Conservation (phyloP, 2,797 vertebrate species). For the Paguma larvata region DNA sequence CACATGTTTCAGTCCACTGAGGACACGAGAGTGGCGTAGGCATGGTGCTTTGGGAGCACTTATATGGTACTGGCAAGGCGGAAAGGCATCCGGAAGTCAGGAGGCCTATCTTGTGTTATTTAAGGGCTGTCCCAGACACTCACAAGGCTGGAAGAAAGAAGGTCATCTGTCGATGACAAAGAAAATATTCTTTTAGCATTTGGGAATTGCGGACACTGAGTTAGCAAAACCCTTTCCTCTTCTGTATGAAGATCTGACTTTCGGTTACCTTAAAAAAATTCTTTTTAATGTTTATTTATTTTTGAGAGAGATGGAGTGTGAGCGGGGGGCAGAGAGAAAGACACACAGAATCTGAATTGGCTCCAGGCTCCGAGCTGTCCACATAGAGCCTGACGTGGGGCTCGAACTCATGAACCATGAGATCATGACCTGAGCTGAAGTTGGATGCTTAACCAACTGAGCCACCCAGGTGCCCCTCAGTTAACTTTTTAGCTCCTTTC, state of each 20-base stretch:
- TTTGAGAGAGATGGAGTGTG: too few relatives aligned
- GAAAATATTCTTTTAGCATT: neutral
- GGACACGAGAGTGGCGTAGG: neutral
- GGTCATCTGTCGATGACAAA: neutral
- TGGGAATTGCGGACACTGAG: neutral
- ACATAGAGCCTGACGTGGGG: too few relatives aligned
- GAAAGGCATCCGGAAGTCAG: neutral
- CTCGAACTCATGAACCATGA: too few relatives aligned
- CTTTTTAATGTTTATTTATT: too few relatives aligned
- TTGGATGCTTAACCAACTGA: too few relatives aligned
- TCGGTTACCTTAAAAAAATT: neutral
- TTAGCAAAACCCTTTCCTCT: slow-evolving; percentile 32
- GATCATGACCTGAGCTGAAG: too few relatives aligned
- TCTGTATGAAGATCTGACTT: neutral
- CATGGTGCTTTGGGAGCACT: neutral
- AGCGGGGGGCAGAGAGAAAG: too few relatives aligned
- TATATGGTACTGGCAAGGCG: accelerated
- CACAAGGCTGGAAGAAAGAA: neutral
- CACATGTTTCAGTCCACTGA: neutral
- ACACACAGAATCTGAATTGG: too few relatives aligned
- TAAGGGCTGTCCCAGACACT: neutral
- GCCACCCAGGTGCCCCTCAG: neutral
- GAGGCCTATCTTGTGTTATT: neutral
- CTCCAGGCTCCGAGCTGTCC: too few relatives aligned
- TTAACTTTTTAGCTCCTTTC: neutral